These are phyloP conservation scores for Pseudonaja textilis DNA, from an alignment of 2,113 vertebrate species.

Conservation along the genomic window DNA sequence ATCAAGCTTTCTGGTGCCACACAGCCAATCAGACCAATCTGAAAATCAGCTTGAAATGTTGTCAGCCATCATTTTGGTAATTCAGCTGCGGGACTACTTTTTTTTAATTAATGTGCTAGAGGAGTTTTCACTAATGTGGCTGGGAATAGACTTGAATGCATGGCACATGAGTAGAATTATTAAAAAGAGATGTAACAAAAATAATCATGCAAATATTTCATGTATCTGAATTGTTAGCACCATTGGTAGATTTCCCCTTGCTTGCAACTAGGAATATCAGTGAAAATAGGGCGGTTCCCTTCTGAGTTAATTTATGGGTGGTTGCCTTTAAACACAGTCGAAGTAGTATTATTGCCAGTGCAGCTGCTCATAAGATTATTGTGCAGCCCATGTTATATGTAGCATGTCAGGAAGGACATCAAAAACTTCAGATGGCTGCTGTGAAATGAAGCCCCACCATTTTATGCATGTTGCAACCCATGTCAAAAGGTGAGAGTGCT, in stretches of 20 bases:
- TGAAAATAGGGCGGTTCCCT: not conserved
- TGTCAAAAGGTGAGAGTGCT: not conserved
- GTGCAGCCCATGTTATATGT: not conserved
- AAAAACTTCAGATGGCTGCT: not conserved
- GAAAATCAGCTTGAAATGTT: conserved; percentile 39
- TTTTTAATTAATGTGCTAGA: conserved; percentile 16
- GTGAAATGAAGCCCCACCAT: not conserved
- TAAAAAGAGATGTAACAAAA: fast-evolving
- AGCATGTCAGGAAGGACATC: not conserved
- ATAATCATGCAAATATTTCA: not conserved
- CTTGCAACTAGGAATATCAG: not conserved
- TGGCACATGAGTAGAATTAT: not conserved
- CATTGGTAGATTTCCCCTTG: not conserved
- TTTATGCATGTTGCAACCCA: not conserved
- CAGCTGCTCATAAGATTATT: not conserved
- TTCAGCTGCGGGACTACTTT: conserved; percentile 5
- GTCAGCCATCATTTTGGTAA: conserved; percentile 44
- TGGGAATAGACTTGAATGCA: not conserved
- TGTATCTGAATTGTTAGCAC: fast-evolving
- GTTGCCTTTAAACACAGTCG: not conserved
- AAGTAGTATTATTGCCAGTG: not conserved
- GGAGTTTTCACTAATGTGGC: conserved; percentile 9
- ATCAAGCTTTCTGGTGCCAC: conserved; percentile 61
- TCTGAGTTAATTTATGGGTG: not conserved
- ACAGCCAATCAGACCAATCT: conserved; percentile 67